Base-by-base conservation (phyloP, 2,113 vertebrate genomes). In the Origma solitaria region DNA sequence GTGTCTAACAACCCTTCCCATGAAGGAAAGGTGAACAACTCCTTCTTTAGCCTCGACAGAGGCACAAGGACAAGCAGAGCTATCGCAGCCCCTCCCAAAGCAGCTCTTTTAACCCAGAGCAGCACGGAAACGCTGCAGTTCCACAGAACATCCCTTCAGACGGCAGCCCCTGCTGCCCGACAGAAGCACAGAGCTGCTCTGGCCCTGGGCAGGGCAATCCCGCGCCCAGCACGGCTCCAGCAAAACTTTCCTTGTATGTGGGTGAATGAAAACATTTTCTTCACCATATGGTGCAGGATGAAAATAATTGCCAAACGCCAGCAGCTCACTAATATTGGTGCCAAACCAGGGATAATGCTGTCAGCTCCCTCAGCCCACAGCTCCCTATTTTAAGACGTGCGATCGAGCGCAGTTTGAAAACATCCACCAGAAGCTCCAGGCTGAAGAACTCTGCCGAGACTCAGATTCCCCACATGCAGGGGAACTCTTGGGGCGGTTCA, bases 211-310 rank as follows among this genome's bases (percentile, higher is more conserved):
- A 50, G 37, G 31, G 44, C 3, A 18, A 3, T 0, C 45, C 66
- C 3, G 58, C 49, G 49, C 78, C 23, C 72, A 45, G 94, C 72
- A 33, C 92, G 37, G 58, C 71, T 86, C 31, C 96, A 82, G 90
- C 80, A 93, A 88, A 97, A 78, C 77, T 81, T 56, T 49, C 85
- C 91, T 95, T 86, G 57, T 88, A n/a, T 50, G 95, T 85, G 94
- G 88, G 95, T 90, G 96, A 97, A 95, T 78, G 96, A 94, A 98
- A 98, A 98, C 98, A 97, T 97, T 97, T 95, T 96, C 97, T 80
- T 97, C 95, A 38, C 97, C 96, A 95, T 97, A 96, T 97, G 97
- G 80, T 40, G 77, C 68, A 31, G 88, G 72, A 92, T 84, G 87
- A 92, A 92, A 98, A 94, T 97, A 96, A 97, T 97, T 97, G 97